These are phyloP conservation scores for Rhineura floridana DNA, from an alignment of 2,113 vertebrate genomes.

Conservation along the genomic window DNA sequence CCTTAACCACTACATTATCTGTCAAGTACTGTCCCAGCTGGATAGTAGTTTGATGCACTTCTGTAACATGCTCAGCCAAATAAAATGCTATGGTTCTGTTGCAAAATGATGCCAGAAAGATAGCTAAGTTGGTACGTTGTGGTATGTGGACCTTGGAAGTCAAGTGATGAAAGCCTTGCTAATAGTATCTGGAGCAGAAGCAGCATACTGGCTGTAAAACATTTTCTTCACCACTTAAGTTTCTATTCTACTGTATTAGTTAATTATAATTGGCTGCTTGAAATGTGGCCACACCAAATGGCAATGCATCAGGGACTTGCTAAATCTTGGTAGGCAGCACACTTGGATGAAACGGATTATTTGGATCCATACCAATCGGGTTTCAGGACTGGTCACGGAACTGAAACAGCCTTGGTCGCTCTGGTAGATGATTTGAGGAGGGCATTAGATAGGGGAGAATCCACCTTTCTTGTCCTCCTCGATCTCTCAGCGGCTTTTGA, in stretches of 20 bases:
- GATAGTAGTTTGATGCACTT: not conserved
- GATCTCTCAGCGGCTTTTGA: too few species aligned
- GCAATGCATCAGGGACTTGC: not conserved
- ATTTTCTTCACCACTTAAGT: not conserved
- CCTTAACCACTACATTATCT: not conserved
- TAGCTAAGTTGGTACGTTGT: not conserved
- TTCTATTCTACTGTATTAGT: not conserved
- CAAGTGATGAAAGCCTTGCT: not conserved
- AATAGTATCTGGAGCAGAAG: not conserved
- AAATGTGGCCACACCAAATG: not conserved
- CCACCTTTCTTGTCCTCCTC: too few species aligned
- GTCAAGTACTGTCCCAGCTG: not conserved
- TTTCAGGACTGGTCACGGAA: too few species aligned
- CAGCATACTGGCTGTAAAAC: not conserved
- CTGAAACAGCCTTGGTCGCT: too few species aligned
- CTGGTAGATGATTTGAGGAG: too few species aligned
- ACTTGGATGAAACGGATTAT: too few species aligned
- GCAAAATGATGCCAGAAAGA: not conserved
- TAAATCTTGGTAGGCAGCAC: not conserved
- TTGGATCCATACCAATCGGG: too few species aligned
- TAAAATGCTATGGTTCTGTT: not conserved
- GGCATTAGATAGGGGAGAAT: too few species aligned
- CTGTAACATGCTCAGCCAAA: not conserved
- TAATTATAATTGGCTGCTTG: not conserved
- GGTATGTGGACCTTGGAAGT: not conserved